Evolutionary conservation across 2,113 vertebrate genomes (phyloP).

Genomic region (Cynoglossus semilaevis): DNA sequence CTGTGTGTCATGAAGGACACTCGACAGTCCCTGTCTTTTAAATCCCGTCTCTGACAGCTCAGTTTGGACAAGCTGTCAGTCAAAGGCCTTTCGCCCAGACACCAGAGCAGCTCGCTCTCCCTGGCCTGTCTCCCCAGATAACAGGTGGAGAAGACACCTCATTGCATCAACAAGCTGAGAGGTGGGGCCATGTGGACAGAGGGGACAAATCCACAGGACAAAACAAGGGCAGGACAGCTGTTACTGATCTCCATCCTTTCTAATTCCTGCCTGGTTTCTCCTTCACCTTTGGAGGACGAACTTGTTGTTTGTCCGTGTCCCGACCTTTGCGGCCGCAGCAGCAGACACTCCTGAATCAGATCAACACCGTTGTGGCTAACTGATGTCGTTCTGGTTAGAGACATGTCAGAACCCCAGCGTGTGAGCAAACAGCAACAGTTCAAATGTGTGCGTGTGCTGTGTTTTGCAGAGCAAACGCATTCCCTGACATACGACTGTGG

Average conservation of each 20-base stretch:
- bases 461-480: constrained; percentile 14
- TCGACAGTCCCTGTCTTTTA: constrained; percentile 44
- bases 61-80: constrained; percentile 54
- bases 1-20: constrained; percentile 12
- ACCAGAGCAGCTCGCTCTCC: constrained; percentile 52
- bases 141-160: constrained; percentile 51
- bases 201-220: constrained; percentile 44
- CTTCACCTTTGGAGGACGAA: constrained; percentile 48
- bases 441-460: too few species aligned
- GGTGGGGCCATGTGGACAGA: constrained; percentile 32
- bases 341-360: constrained; percentile 28
- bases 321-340: constrained; percentile 3
- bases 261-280: constrained; percentile 30
- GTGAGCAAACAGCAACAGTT: too few species aligned
- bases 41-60: constrained; percentile 48
- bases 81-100: constrained; percentile 42
- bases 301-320: constrained; percentile 10
- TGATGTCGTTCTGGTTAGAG: constrained; percentile 22
- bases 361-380: constrained; percentile 10
- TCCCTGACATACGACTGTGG: constrained; percentile 18
- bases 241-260: constrained; percentile 56
- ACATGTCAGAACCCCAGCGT: constrained; percentile 30
- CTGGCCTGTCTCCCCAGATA: constrained; percentile 54
- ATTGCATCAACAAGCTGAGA: constrained; percentile 37
- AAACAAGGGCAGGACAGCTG: constrained; percentile 55